phyloP scores from a whole-genome alignment of 2,888 invertebrate genomes.

The Tanytarsus gracilentus region DNA sequence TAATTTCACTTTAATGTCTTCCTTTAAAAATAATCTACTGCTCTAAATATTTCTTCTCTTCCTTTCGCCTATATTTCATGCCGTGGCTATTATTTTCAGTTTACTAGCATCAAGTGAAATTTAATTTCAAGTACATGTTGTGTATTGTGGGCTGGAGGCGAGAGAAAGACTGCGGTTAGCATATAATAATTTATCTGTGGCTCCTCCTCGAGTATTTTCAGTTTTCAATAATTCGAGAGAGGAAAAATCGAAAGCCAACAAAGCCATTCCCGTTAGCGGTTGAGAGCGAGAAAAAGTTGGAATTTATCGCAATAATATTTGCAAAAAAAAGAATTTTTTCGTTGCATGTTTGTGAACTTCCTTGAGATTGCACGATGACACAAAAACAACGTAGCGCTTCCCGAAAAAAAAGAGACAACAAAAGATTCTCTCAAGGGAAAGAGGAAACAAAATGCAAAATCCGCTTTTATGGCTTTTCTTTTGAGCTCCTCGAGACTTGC shows the following conservation, averaged over 20 bases:
- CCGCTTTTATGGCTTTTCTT: constrained; percentile 7
- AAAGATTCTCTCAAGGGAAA: background rate
- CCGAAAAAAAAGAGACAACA: background rate
- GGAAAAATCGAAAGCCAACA: background rate
- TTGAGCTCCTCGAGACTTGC: background rate
- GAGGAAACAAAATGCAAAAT: constrained; percentile 5
- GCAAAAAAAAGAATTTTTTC: background rate
- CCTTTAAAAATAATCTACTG: too few species aligned
- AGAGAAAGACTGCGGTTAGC: too few species aligned
- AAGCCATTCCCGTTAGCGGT: background rate
- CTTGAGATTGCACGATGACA: background rate
- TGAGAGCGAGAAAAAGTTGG: background rate
- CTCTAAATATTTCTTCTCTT: too few species aligned
- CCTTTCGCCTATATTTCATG: too few species aligned
- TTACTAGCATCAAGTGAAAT: too few species aligned
- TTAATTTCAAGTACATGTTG: too few species aligned
- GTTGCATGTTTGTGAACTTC: background rate
- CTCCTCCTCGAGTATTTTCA: too few species aligned
- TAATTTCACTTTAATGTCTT: too few species aligned
- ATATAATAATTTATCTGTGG: too few species aligned
- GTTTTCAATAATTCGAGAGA: too few species aligned
- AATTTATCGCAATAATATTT: background rate
- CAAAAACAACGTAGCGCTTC: background rate
- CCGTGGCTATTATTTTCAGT: too few species aligned
- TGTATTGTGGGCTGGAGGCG: too few species aligned